Percentiles rank a stretch among this genome's conserved stretches.
Conservation (phyloP, 2,113 vertebrate species). For the Calyptomena viridis region DNA sequence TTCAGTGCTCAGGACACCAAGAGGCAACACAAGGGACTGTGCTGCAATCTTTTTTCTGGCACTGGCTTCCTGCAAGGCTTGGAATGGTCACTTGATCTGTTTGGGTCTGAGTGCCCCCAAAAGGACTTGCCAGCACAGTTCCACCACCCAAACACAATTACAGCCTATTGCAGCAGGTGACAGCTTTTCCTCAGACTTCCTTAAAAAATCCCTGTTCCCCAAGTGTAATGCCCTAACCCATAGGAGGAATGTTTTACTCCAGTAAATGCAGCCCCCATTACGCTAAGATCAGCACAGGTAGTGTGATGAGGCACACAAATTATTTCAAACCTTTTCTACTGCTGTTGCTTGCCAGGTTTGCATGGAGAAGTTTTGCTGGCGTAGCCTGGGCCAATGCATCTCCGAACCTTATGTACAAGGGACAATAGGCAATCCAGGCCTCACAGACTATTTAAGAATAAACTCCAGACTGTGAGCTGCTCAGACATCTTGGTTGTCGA, state of each 20-base stretch:
- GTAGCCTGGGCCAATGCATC: constrained; percentile 50
- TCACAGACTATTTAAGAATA: constrained; percentile 70
- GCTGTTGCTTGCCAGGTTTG: not conserved
- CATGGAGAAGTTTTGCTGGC: constrained; percentile 18
- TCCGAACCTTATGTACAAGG: constrained; percentile 51
- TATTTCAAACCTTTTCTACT: not conserved
- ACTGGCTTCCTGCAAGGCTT: not conserved
- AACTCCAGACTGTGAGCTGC: constrained; percentile 68
- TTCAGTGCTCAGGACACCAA: not conserved
- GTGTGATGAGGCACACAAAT: not conserved
- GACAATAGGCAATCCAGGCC: constrained; percentile 66
- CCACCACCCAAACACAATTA: not conserved
- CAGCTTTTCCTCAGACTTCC: not conserved
- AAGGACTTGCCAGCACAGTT: not conserved
- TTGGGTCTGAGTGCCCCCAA: not conserved
- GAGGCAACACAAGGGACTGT: not conserved
- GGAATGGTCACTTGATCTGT: constrained; percentile 11
- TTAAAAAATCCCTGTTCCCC: not conserved
- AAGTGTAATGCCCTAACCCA: not conserved
- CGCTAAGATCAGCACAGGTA: not conserved
- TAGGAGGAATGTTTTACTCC: not conserved
- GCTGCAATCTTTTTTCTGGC: constrained; percentile 21
- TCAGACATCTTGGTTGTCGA: constrained; percentile 69
- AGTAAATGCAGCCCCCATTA: not conserved
- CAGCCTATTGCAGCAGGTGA: not conserved